Evolutionary conservation across 2,113 vertebrate species (phyloP).

Genomic region (Nyctibius bracteatus): DNA sequence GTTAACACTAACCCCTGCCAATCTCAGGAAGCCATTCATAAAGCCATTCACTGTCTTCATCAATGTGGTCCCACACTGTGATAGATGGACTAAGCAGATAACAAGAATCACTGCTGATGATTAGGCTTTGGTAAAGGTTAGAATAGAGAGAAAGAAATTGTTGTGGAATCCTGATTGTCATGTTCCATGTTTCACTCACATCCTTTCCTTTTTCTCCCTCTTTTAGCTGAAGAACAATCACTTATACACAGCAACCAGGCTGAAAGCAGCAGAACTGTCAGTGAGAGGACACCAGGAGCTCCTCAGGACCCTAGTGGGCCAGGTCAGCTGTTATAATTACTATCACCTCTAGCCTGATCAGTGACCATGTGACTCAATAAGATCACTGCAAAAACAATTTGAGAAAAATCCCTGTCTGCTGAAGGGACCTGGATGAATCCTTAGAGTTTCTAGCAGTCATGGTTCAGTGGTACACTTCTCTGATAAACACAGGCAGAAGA

Average conservation of each 20-base stretch:
- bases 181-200: not conserved
- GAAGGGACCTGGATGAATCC: not conserved
- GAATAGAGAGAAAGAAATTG: not conserved
- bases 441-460: not conserved
- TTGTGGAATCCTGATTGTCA: not conserved
- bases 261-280: slow-evolving; percentile 62
- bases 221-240: slow-evolving; percentile 42
- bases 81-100: not conserved
- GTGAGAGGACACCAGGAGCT: not conserved
- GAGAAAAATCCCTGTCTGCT: not conserved
- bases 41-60: not conserved
- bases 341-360: not conserved
- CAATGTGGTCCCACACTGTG: not conserved
- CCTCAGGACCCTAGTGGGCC: slow-evolving; percentile 27
- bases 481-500: not conserved
- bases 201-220: not conserved
- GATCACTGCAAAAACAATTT: not conserved
- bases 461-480: not conserved
- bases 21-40: not conserved
- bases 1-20: not conserved
- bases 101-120: not conserved
- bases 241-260: slow-evolving; percentile 64
- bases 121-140: not conserved
- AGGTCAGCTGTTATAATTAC: slow-evolving; percentile 54
- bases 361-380: not conserved